These are phyloP conservation scores for Heteromurus nitidus DNA, from an alignment of 2,888 invertebrate species.

Conservation along the genomic window DNA sequence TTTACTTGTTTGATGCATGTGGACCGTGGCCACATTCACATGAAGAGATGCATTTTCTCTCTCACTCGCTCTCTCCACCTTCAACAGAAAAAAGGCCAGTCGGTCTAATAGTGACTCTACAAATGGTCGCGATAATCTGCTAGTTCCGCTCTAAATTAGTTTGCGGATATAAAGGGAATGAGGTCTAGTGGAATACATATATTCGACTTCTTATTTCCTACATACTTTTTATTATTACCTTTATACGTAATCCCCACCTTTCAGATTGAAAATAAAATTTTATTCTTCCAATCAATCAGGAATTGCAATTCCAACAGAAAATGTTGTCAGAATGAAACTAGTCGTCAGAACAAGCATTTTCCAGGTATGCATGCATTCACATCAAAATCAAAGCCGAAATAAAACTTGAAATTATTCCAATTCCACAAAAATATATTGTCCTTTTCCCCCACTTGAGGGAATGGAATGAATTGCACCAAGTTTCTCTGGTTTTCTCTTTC, in stretches of 20 bases:
- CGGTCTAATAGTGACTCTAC: not conserved
- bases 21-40: not conserved
- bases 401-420: too few species aligned
- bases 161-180: not conserved
- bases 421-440: conserved; percentile 37
- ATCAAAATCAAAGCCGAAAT: too few species aligned
- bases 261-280: conserved; percentile 46
- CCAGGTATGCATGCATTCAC: too few species aligned
- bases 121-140: conserved; percentile 44
- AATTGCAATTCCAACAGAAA: too few species aligned
- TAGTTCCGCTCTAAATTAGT: conserved; percentile 43
- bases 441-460: not conserved
- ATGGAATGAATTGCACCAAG: too few species aligned
- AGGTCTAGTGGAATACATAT: not conserved
- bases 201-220: not conserved
- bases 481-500: not conserved
- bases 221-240: not conserved
- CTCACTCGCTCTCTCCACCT: too few species aligned
- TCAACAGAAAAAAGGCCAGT: conserved; percentile 3
- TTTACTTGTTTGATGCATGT: not conserved
- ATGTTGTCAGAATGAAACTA: too few species aligned
- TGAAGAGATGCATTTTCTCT: too few species aligned
- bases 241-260: not conserved
- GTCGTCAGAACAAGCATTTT: too few species aligned
- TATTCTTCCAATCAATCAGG: too few species aligned